Conservation (phyloP, 35 echinoderm and acorn worm genomes). For the Chiridota heheva region DNA sequence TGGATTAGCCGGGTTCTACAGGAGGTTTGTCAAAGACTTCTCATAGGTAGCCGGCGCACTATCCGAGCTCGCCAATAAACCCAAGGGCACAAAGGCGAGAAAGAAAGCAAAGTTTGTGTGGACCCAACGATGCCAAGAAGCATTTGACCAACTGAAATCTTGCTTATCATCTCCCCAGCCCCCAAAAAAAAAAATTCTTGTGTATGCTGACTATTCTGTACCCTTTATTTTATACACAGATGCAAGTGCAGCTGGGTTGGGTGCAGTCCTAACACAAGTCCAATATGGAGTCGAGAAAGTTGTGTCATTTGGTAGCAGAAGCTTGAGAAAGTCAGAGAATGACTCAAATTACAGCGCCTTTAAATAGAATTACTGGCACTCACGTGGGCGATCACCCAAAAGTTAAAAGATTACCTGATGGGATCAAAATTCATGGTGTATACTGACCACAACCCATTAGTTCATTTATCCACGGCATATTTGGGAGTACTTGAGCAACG, state of each 20-base stretch:
- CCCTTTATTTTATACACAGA: background rate
- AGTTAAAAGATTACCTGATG: background rate
- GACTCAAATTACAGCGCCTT: constrained; percentile 19
- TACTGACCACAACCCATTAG: constrained; percentile 28
- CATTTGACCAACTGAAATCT: background rate
- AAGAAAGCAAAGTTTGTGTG: too few species aligned
- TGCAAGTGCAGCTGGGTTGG: background rate
- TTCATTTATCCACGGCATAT: background rate
- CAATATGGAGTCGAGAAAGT: background rate
- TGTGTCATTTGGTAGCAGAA: constrained; percentile 18
- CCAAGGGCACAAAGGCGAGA: background rate
- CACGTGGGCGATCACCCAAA: constrained; percentile 12
- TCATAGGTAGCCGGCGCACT: background rate
- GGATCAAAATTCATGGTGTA: background rate
- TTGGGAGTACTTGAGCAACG: background rate
- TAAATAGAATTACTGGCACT: constrained; percentile 19
- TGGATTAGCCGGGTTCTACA: constrained; percentile 39
- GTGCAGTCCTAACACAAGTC: constrained; percentile 1
- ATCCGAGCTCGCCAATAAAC: constrained; percentile 2
- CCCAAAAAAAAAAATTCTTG: background rate
- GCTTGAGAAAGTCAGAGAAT: constrained; percentile 6
- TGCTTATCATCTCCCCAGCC: background rate
- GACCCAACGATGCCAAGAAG: constrained; percentile 23
- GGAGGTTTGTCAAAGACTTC: constrained; percentile 32
- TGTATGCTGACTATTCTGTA: background rate